Conservation (phyloP, 2,113 vertebrate species). For the Anhinga rufa region DNA sequence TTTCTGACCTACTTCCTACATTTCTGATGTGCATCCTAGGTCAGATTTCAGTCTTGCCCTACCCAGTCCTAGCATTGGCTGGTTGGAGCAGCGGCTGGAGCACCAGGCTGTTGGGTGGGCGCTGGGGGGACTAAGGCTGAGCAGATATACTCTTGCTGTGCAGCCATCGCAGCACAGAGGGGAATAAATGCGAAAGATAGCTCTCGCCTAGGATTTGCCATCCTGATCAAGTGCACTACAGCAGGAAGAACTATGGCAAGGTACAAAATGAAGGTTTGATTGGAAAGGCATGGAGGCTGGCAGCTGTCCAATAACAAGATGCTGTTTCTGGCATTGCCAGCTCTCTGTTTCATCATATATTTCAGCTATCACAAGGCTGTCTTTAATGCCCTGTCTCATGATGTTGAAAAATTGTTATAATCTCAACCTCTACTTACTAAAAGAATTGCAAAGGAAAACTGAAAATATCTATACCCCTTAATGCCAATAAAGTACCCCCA, state of each 20-base stretch:
- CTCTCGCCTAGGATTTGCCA: not conserved
- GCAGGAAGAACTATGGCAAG: not conserved
- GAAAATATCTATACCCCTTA: not conserved
- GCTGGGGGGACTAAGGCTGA: not conserved
- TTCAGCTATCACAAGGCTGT: not conserved
- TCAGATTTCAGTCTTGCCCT: not conserved
- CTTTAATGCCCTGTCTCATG: not conserved
- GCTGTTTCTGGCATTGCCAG: not conserved
- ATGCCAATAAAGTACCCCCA: not conserved
- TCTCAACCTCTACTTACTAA: not conserved
- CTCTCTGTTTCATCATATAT: not conserved
- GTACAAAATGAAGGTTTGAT: not conserved
- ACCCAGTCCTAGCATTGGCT: not conserved
- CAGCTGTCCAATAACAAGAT: not conserved
- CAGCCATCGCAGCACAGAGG: not conserved
- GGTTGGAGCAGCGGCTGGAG: not conserved
- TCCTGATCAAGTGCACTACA: not conserved
- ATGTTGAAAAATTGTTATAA: not conserved
- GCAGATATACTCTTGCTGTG: not conserved
- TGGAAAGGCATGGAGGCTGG: not conserved
- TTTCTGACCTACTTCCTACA: not conserved
- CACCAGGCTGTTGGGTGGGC: not conserved
- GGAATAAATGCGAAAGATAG: not conserved
- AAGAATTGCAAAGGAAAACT: not conserved
- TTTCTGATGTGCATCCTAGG: not conserved